Conservation (phyloP, 2,888 invertebrate genomes). For the Apotomis capreana region DNA sequence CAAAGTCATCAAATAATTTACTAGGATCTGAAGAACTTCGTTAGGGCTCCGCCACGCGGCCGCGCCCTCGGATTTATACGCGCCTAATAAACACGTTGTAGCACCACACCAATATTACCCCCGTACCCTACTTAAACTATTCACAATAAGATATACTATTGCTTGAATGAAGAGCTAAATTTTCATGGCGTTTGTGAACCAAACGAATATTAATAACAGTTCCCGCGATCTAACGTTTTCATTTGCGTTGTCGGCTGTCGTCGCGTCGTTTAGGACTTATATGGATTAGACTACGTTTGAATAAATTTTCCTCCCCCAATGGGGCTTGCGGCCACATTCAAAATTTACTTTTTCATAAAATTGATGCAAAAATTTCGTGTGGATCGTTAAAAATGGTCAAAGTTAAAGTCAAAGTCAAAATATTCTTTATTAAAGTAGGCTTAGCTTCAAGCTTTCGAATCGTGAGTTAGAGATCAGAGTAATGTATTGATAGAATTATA, state of each 20-base stretch:
- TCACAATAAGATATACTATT: neutral
- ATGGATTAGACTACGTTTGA: constrained; percentile 48
- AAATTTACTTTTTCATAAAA: neutral
- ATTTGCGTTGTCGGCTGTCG: constrained; percentile 67
- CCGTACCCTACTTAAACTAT: neutral
- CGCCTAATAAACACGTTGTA: constrained; percentile 78
- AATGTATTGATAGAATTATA: no score
- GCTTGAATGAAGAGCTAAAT: neutral
- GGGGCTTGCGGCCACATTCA: neutral
- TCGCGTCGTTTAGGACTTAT: constrained; percentile 59
- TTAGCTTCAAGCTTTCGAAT: no score
- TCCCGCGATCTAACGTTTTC: constrained; percentile 66
- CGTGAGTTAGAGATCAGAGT: no score
- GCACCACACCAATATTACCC: constrained; percentile 28
- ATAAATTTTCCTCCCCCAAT: constrained; percentile 44
- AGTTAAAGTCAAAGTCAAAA: no score
- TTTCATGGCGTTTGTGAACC: constrained; percentile 42
- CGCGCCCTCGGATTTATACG: constrained; percentile 65
- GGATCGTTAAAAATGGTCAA: no score
- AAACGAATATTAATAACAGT: constrained; percentile 79
- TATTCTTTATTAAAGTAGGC: no score
- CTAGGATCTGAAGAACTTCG: constrained; percentile 71
- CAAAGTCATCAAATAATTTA: constrained; percentile 69
- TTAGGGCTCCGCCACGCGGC: constrained; percentile 75
- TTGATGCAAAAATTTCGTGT: no score